Evolutionary conservation across 2,113 vertebrate genomes (phyloP), one percentile per base, ranked within the genome.

Genomic region (Phocoena sinus): DNA sequence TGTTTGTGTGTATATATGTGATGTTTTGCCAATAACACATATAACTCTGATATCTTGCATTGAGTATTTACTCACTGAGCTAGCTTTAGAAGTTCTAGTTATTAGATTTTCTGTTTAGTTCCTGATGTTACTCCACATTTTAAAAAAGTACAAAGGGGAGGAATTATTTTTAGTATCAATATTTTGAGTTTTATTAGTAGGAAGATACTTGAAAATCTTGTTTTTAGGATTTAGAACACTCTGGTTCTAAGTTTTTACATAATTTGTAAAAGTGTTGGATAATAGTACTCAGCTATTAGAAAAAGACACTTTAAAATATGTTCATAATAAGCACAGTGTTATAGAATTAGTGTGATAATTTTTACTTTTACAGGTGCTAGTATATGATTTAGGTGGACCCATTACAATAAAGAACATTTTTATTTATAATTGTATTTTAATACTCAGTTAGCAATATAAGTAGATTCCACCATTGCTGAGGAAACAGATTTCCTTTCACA

Each of bases 401-500:
- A 50, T 63, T 92, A 89, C 89, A 82, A 89, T 33, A 74, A 92
- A 83, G 31, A 71, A 8, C 11, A 53, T 68, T 89, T 84, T 88
- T 71, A 90, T 89, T 93, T 91, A 83, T 74, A 84, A 62, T n/a
- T 92, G n/a, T 15, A 86, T 95, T 62, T 71, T 93, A 84, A 85
- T 89, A 85, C 2, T 10, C 11, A 71, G 7, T 62, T 85, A 81
- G 33, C 50, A 70, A 74, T 88, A 11, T 76, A 92, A 91, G 71
- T 76, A 5, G 41, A 56, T 80, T 90, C 47, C 80, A n/a, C 38
- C 20, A 76, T 28, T 85, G 25, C 38, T 62, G 60, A 50, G 62
- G 44, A 87, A 96, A 83, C 9, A 63, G 18, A 73, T 56, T 70
- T 56, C 38, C 63, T 94, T 94, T 38, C 73, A 76, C 70, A 97